phyloP scores from a whole-genome alignment of 2,888 invertebrate genomes.

The Metacarcinus magister region DNA sequence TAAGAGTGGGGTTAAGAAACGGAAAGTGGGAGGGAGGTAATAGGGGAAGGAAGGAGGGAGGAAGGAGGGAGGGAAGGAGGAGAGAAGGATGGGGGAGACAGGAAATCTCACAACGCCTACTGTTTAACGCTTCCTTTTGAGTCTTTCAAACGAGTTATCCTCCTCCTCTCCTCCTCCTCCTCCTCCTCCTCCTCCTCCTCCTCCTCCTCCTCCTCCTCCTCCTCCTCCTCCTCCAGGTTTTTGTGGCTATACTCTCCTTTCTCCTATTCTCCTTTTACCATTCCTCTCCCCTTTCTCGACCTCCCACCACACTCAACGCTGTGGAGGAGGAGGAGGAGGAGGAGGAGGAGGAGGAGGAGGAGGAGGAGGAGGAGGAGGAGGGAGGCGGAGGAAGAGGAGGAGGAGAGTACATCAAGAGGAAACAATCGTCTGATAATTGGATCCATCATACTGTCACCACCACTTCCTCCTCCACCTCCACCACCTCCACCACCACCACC shows the following conservation, averaged over 20 bases:
- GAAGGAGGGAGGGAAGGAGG: not conserved
- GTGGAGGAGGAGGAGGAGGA: not conserved
- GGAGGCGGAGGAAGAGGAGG: not conserved
- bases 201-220: constrained; percentile 10
- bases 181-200: not conserved
- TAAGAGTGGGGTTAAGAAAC: not conserved
- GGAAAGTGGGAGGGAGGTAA: not conserved
- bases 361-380: not conserved
- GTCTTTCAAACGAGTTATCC: not conserved
- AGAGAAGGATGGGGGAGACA: not conserved
- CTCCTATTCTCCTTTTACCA: not conserved
- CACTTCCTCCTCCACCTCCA: not conserved
- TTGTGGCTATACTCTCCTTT: not conserved
- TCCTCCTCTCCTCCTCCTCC: constrained; percentile 1
- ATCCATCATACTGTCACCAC: not conserved
- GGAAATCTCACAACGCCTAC: not conserved
- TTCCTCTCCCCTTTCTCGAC: not conserved
- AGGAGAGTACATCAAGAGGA: not conserved
- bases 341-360: not conserved
- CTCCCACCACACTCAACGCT: not conserved
- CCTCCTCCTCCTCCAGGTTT: not conserved
- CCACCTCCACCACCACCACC: not conserved
- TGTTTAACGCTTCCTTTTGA: not conserved
- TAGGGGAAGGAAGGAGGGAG: not conserved
- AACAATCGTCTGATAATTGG: not conserved